Evolutionary conservation across 1,140 invertebrate genomes (phyloP), one percentile per base, ranked within the genome.

Genomic region (Anagrus nilaparvatae): DNA sequence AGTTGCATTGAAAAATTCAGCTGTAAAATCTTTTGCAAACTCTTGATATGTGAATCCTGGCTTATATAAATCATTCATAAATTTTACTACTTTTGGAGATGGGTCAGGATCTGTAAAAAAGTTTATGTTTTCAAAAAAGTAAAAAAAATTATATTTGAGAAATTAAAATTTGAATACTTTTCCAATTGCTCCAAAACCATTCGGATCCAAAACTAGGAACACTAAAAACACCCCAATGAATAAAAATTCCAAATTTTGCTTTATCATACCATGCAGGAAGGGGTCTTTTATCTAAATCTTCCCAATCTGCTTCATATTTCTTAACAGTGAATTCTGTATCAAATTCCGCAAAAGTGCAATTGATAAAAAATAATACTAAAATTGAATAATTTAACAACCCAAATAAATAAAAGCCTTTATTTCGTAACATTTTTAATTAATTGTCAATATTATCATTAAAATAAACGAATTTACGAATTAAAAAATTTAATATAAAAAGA

Each of bases 151-250:
- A 25, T 5, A 7, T 25, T 25, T 25, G 5, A 25, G 24, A 25
- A 7, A 25, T 25, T 12, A 25, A 5, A 25, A 7, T 25, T 7
- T 25, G 24, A 12, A 5, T 70, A 81, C 79, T 69, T 72, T 74
- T 73, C 82, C 80, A 87, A 56, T 80, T 69, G 2, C 64, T 70
- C 87, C 87, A 91, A 63, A 90, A 92, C 89, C 88, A 93, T 71
- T 91, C 88, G 1, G 78, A 78, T 1, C 77, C 75, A 60, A 79
- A 86, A 49, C 83, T 80, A 1, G 90, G 90, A 0, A 95, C 92
- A 1, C 85, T 82, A 55, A 82, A 95, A 0, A 95, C 81, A 2
- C 92, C 90, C 85, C 89, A 95, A 53, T 96, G 91, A 27, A 94
- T 69, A 58, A 95, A 95, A 44, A 95, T 92, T 12, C 91, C 91